Conservation (phyloP, 1,140 invertebrate species). For the Scaptomyza hsui region DNA sequence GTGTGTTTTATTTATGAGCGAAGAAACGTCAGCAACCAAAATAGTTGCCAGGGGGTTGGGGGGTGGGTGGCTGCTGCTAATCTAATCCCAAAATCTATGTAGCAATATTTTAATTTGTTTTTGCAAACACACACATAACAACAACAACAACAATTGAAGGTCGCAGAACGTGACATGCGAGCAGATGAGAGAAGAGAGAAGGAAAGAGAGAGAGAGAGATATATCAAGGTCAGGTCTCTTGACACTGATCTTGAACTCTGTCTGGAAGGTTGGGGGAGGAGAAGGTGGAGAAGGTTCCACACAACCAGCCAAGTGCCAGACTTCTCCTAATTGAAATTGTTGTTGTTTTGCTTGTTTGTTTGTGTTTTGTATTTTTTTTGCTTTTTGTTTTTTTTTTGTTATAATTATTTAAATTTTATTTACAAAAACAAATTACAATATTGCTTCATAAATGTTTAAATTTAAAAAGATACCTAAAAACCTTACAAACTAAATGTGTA, state of each 20-base stretch:
- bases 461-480: constrained; percentile 79
- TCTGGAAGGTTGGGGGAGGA: constrained; percentile 7
- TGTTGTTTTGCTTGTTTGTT: constrained; percentile 31
- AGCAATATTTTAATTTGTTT: constrained; percentile 80
- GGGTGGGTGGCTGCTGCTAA: constrained; percentile 23
- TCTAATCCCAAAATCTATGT: constrained; percentile 25
- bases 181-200: no score
- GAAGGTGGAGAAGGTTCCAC: not conserved
- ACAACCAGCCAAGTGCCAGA: not conserved
- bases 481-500: constrained; percentile 67
- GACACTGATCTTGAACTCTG: constrained; percentile 62
- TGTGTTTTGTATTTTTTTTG: constrained; percentile 15
- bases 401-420: constrained; percentile 81
- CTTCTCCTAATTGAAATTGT: constrained; percentile 9
- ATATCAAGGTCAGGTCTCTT: constrained; percentile 58
- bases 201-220: no score
- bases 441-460: constrained; percentile 78
- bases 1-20: constrained; percentile 32
- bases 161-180: constrained; percentile 20
- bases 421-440: constrained; percentile 83
- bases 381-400: constrained; percentile 39
- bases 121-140: constrained; percentile 36
- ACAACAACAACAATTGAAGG: constrained; percentile 39
- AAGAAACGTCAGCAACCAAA: constrained; percentile 66
- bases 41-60: constrained; percentile 48